Evolutionary conservation across 2,888 invertebrate genomes (phyloP), one percentile per base, ranked within the genome.

Genomic region (Cynaeus angustus): DNA sequence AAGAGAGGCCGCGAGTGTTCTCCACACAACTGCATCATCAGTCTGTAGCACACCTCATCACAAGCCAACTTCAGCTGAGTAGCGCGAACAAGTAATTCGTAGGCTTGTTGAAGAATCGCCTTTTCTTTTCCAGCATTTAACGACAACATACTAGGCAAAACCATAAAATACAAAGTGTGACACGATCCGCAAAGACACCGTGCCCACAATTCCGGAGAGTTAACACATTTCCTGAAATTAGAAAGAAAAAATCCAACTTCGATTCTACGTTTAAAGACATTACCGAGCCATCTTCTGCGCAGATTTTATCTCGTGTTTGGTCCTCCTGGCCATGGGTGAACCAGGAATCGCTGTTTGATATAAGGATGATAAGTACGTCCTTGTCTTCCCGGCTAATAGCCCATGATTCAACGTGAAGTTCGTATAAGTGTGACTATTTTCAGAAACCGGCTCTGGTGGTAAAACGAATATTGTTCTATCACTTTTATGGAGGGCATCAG

Each of bases 21-120:
- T 4, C 99, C 98, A 86, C 99, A 99, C 16, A 99, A 88, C 85
- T 99, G 98, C 96, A 99, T 98, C 92, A 99, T 94, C 58, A 98
- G 94, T 70, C 99, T 90, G 85, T 98, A 99, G 86, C 99, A 99
- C 56, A 99, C 95, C 89, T 98, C 98, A 86, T 98, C 98, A 80
- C 95, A 95, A 38, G 94, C 92, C 71, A 98, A 90, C 79, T 92
- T 89, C 66, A 94, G 88, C 77, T 93, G 92, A 74, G 96, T 95
- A 82, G 98, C 96, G 75, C 93, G 91, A 50, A 94, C 93, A 43
- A 99, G 87, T 55, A 98, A 86, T 80, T 96, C 95, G 81, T 94
- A 97, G 0, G 97, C 97, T 66, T 90, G 87, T 53, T 93, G 89
- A 52, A 98, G 84, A 0, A 91, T 89, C 1, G 93, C 91, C 75